Conservation (phyloP, 1,140 invertebrate species). For the Protaetia brevitarsis region DNA sequence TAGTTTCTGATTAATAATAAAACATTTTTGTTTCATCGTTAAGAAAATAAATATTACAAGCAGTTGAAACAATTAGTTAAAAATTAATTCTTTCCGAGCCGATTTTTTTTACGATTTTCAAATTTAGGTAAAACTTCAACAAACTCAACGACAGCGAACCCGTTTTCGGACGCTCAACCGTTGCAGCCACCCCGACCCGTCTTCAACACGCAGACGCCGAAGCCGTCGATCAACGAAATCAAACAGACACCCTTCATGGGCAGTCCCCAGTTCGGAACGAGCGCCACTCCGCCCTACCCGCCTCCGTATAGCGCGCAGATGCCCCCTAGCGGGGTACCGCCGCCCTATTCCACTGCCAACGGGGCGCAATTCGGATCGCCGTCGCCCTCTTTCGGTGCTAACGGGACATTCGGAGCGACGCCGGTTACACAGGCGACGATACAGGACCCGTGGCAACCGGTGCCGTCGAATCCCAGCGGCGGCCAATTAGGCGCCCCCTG, state of each 20-base stretch:
- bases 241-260: slow-evolving; percentile 51
- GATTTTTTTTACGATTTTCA: no score
- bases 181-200: slow-evolving; percentile 36
- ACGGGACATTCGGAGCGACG: slow-evolving; percentile 21
- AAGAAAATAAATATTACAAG: no score
- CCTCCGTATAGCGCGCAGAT: neutral
- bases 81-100: neutral
- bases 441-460: slow-evolving; percentile 46
- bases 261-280: slow-evolving; percentile 31
- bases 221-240: slow-evolving; percentile 56
- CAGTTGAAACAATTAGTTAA: no score
- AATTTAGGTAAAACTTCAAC: slow-evolving; percentile 44
- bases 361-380: slow-evolving; percentile 19
- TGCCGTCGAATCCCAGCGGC: slow-evolving; percentile 26
- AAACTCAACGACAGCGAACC: slow-evolving; percentile 43
- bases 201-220: slow-evolving; percentile 45
- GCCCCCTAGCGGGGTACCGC: neutral
- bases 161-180: slow-evolving; percentile 48
- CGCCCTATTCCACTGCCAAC: slow-evolving; percentile 9
- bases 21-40: no score
- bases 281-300: slow-evolving; percentile 12
- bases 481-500: slow-evolving; percentile 35
- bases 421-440: slow-evolving; percentile 20
- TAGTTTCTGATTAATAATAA: no score
- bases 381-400: slow-evolving; percentile 25